phyloP scores from a whole-genome alignment of 2,888 invertebrate genomes.

The Dexiosoma caninum region DNA sequence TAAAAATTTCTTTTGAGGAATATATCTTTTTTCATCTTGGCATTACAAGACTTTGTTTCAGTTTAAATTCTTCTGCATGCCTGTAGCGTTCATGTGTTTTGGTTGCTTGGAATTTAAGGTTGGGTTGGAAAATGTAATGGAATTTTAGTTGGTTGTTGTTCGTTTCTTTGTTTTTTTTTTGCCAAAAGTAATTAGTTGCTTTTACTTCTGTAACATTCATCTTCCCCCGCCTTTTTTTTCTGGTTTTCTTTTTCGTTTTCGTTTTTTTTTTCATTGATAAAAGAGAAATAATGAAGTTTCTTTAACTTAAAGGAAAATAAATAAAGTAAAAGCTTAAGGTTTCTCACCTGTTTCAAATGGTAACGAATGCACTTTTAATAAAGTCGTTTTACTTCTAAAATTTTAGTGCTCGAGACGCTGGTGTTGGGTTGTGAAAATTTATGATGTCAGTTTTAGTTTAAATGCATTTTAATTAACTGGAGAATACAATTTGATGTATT shows the following conservation, averaged over 20 bases:
- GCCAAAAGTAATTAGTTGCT: constrained; percentile 54
- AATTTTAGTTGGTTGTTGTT: background rate
- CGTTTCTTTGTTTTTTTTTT: background rate
- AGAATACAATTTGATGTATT: constrained; percentile 47
- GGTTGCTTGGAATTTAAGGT: background rate
- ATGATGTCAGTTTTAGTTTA: constrained; percentile 63
- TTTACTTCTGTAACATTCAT: constrained; percentile 19
- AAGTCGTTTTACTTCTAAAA: constrained; percentile 41
- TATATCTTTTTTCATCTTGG: too few species aligned
- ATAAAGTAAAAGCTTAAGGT: constrained; percentile 47
- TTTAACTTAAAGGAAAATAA: background rate
- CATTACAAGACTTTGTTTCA: too few species aligned
- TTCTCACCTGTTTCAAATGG: constrained; percentile 9
- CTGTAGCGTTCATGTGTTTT: too few species aligned
- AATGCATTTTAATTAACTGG: constrained; percentile 66
- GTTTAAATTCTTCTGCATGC: too few species aligned
- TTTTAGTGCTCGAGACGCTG: background rate
- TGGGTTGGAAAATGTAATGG: background rate
- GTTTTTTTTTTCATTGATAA: background rate
- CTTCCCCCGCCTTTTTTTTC: background rate
- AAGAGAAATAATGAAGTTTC: constrained; percentile 27
- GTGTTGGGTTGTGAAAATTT: constrained; percentile 52
- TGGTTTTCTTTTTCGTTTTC: too few species aligned
- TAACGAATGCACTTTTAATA: constrained; percentile 56
- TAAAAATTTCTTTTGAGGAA: too few species aligned